Percentiles rank a stretch among this genome's conserved stretches.
phyloP scores from a whole-genome alignment of 2,113 vertebrate species.

The Phalacrocorax aristotelis region DNA sequence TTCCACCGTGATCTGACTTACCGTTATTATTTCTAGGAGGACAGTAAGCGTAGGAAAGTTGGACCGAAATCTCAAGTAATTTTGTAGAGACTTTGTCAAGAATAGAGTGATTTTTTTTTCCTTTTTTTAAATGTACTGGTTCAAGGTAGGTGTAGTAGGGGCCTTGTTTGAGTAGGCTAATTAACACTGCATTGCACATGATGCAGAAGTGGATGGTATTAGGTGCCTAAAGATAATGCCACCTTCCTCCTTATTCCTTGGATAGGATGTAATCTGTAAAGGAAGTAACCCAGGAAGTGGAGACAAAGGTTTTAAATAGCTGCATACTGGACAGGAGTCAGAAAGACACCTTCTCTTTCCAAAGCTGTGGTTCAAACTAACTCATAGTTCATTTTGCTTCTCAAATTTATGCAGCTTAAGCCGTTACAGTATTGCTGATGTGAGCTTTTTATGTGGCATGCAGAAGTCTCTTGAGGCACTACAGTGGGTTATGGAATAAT shows the following conservation, averaged over 20 bases:
- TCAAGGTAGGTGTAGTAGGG: neutral
- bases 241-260: neutral
- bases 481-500: neutral
- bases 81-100: neutral
- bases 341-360: neutral
- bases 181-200: neutral
- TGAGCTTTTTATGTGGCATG: neutral
- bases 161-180: neutral
- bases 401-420: neutral
- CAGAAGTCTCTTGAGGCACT: neutral
- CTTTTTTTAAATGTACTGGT: neutral
- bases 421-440: neutral
- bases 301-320: neutral
- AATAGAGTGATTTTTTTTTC: neutral
- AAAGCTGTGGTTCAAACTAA: neutral
- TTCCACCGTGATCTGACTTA: accelerated
- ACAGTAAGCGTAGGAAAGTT: neutral
- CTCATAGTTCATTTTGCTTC: neutral
- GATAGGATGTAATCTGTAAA: neutral
- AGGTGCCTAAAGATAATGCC: neutral
- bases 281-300: neutral
- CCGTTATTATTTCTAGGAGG: accelerated
- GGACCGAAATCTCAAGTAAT: neutral
- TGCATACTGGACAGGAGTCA: neutral
- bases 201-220: neutral